Percentiles rank a stretch among this genome's conserved stretches.
Evolutionary conservation across 2,888 invertebrate genomes (phyloP).

Genomic region (Drosophila ochracea): DNA sequence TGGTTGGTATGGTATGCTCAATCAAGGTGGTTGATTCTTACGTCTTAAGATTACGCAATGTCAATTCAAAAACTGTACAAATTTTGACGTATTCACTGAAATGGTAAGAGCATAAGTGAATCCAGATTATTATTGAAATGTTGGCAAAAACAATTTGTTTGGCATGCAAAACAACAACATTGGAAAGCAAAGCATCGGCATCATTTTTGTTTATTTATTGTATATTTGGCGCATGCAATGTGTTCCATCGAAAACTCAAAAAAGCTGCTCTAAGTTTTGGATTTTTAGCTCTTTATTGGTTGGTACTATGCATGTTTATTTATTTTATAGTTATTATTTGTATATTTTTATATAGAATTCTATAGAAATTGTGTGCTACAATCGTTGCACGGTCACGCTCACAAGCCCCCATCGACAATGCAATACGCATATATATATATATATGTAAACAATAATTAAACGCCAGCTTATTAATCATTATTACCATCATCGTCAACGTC

Average conservation of each 20-base stretch:
- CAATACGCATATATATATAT: conserved; percentile 4
- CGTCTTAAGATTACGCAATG: conserved; percentile 59
- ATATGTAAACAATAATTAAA: conserved; percentile 24
- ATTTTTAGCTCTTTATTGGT: conserved; percentile 60
- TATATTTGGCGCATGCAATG: conserved; percentile 34
- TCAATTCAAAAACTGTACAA: conserved; percentile 74
- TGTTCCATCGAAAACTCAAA: conserved; percentile 16
- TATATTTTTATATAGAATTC: conserved; percentile 50
- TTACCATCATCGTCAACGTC: conserved; percentile 9
- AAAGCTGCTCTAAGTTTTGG: conserved; percentile 29
- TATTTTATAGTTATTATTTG: conserved; percentile 42
- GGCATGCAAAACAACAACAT: conserved; percentile 53
- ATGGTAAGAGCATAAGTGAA: conserved; percentile 73
- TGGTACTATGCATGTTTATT: conserved; percentile 45
- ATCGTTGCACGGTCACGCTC: conserved; percentile 28
- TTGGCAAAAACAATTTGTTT: conserved; percentile 5
- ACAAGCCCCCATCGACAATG: conserved; percentile 23
- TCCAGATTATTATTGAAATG: conserved; percentile 48
- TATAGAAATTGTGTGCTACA: conserved; percentile 51
- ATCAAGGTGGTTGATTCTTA: conserved; percentile 63
- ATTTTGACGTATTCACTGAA: conserved; percentile 69
- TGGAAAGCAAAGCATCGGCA: conserved; percentile 11
- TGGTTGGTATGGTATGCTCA: conserved; percentile 53
- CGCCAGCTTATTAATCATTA: conserved; percentile 20
- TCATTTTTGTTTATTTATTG: not conserved